These are phyloP conservation scores for Nycteola revayana DNA, from an alignment of 2,888 invertebrate genomes.

Conservation along the genomic window DNA sequence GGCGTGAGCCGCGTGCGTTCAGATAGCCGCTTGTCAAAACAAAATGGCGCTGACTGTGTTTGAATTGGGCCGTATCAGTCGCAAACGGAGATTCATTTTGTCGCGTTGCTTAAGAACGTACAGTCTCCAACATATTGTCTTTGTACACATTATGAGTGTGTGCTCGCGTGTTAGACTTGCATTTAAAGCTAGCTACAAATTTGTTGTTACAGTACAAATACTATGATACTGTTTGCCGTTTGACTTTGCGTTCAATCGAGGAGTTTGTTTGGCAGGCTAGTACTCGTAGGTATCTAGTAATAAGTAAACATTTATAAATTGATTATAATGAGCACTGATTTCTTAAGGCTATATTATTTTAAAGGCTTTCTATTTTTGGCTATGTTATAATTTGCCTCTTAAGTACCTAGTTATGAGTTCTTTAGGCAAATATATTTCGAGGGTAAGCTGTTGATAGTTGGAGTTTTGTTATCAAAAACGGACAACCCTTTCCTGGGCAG, in stretches of 20 bases:
- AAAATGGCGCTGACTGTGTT: conserved; percentile 81
- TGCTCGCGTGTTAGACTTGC: conserved; percentile 75
- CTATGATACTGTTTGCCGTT: conserved; percentile 80
- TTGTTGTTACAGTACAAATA: conserved; percentile 81
- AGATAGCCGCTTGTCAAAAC: conserved; percentile 79
- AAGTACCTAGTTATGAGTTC: no score
- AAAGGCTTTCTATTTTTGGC: no score
- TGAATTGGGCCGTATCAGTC: conserved; percentile 82
- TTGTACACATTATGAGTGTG: conserved; percentile 77
- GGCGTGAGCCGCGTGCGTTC: conserved; percentile 32
- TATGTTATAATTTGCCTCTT: no score
- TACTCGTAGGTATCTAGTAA: conserved; percentile 48
- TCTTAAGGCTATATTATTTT: conserved; percentile 24
- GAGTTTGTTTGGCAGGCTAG: conserved; percentile 67
- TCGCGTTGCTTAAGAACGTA: conserved; percentile 80
- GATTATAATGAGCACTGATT: conserved; percentile 57
- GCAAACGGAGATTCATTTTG: conserved; percentile 81
- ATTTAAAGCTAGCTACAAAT: conserved; percentile 81
- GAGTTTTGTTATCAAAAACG: no score
- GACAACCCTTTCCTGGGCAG: no score
- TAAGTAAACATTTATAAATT: conserved; percentile 68
- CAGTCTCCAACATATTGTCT: conserved; percentile 78
- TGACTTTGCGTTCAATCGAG: conserved; percentile 76
- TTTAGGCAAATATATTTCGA: no score
- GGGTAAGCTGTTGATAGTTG: no score